phyloP scores from a whole-genome alignment of 2,797 vertebrate species.

The Poliocrania exsul region DNA sequence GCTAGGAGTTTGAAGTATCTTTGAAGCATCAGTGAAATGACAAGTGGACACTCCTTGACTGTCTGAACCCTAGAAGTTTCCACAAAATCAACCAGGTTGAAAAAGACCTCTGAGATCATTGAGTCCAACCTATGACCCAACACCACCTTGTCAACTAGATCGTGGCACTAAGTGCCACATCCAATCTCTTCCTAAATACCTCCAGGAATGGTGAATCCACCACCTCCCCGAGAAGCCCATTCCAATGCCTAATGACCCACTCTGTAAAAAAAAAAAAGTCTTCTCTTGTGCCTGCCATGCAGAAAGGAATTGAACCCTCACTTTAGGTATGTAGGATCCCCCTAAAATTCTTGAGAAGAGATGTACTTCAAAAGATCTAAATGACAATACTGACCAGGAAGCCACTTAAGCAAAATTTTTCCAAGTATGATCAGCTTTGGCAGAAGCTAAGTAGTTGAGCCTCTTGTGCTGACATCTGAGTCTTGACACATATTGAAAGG shows the following conservation, averaged over 20 bases:
- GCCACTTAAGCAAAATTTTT: not conserved
- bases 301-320: not conserved
- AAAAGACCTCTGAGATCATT: too few species aligned
- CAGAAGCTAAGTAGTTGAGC: slow-evolving; percentile 4
- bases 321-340: accelerated
- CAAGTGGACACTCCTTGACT: not conserved
- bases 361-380: not conserved
- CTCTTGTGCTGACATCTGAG: not conserved
- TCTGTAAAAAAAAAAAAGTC: too few species aligned
- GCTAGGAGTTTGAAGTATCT: not conserved
- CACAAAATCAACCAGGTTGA: too few species aligned
- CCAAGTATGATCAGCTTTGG: not conserved
- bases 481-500: not conserved
- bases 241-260: too few species aligned
- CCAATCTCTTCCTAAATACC: too few species aligned
- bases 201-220: too few species aligned
- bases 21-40: not conserved
- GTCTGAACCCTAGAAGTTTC: not conserved
- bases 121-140: too few species aligned
- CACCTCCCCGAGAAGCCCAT: too few species aligned
- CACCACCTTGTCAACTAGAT: too few species aligned
- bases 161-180: too few species aligned
- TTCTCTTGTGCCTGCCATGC: not conserved
- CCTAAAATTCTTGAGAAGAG: not conserved
- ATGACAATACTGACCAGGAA: not conserved